These are phyloP conservation scores for Hypocryptadius cinnamomeus DNA, from an alignment of 2,113 vertebrate genomes.

Conservation along the genomic window DNA sequence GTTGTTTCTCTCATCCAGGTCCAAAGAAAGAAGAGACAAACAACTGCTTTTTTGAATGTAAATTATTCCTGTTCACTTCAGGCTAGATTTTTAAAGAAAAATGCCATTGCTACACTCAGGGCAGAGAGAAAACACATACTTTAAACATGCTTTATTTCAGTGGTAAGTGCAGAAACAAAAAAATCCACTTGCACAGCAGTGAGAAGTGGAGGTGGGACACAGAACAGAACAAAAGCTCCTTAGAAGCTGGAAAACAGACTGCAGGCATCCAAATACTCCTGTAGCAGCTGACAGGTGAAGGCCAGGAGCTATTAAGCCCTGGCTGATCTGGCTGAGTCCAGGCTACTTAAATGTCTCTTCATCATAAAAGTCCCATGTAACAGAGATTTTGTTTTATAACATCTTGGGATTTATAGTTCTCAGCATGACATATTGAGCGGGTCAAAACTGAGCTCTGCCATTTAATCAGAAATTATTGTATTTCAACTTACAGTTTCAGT, in stretches of 20 bases:
- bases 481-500: not conserved
- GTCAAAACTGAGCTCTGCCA: not conserved
- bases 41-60: not conserved
- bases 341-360: not conserved
- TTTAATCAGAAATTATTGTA: not conserved
- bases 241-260: not conserved
- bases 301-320: not conserved
- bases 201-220: not conserved
- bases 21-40: not conserved
- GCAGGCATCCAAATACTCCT: not conserved
- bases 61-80: not conserved
- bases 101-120: not conserved
- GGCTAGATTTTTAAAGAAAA: not conserved
- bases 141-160: not conserved
- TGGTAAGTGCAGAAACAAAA: not conserved
- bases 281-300: not conserved
- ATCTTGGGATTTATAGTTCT: not conserved
- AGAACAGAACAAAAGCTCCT: not conserved
- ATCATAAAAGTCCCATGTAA: not conserved
- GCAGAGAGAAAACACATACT: not conserved
- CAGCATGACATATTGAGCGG: not conserved
- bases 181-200: not conserved
- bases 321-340: not conserved
- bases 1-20: not conserved
- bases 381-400: not conserved